Conservation (phyloP, 1,140 invertebrate species). For the Drosophila insularis region DNA sequence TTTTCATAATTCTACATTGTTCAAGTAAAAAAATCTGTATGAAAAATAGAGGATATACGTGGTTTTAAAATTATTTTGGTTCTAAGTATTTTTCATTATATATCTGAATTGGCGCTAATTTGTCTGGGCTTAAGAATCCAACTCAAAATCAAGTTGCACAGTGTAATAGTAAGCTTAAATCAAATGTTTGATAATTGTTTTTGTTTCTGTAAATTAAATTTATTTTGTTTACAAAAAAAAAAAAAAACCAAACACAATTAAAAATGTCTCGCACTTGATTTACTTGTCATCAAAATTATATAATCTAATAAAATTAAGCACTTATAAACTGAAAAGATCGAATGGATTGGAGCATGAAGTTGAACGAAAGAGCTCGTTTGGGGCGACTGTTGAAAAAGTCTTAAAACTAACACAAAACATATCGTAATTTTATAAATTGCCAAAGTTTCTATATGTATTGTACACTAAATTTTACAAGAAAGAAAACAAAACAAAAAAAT, state of each 20-base stretch:
- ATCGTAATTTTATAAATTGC: slow-evolving; percentile 81
- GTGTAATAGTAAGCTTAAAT: background rate
- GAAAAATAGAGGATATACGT: too few species aligned
- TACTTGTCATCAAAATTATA: slow-evolving; percentile 20
- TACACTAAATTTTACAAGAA: slow-evolving; percentile 21
- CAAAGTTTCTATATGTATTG: slow-evolving; percentile 76
- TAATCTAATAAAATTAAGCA: slow-evolving; percentile 20
- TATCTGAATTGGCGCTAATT: background rate
- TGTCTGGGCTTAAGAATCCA: background rate
- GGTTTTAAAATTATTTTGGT: too few species aligned
- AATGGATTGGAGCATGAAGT: slow-evolving; percentile 17
- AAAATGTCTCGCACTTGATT: slow-evolving; percentile 41
- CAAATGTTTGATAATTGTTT: background rate
- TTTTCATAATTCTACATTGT: too few species aligned
- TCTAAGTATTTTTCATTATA: background rate
- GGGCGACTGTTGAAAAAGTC: slow-evolving; percentile 76
- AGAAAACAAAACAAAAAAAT: slow-evolving; percentile 20
- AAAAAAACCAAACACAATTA: slow-evolving; percentile 15
- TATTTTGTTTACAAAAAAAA: slow-evolving; percentile 31
- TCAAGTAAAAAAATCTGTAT: too few species aligned
- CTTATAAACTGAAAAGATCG: background rate
- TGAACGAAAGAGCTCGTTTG: slow-evolving; percentile 52
- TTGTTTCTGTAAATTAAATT: background rate
- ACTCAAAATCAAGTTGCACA: background rate
- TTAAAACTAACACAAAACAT: slow-evolving; percentile 80